A percentile compares a stretch with the other conserved stretches of the same genome.
Evolutionary conservation across 1,140 invertebrate species (phyloP).

Genomic region (Scaptomyza pallida): DNA sequence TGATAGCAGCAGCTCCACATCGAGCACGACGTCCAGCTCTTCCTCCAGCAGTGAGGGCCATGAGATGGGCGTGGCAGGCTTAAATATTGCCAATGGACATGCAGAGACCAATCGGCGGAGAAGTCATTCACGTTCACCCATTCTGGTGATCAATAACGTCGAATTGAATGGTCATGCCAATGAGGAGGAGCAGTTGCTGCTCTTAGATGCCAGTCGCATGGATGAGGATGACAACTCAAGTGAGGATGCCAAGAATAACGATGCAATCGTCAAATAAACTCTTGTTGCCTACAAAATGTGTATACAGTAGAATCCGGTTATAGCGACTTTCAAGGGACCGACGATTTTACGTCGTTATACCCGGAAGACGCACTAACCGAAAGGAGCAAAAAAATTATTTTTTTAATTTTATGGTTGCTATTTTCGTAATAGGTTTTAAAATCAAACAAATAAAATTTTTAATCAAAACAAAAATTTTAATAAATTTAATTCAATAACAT

Average conservation of each 20-base stretch:
- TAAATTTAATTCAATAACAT: too few species aligned
- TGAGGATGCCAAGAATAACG: constrained; percentile 43
- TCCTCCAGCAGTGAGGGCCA: constrained; percentile 62
- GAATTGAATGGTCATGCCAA: constrained; percentile 59
- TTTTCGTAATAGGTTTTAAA: too few species aligned
- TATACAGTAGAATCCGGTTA: too few species aligned
- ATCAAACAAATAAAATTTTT: too few species aligned
- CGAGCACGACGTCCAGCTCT: constrained; percentile 72
- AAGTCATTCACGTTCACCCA: constrained; percentile 59
- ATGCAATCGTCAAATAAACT: constrained; percentile 41
- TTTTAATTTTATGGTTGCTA: too few species aligned
- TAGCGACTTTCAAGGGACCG: too few species aligned
- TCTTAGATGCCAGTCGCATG: constrained; percentile 61
- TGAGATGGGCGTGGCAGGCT: constrained; percentile 65
- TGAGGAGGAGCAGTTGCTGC: constrained; percentile 56
- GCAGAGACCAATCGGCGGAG: constrained; percentile 50
- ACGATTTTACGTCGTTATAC: too few species aligned
- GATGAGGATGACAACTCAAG: constrained; percentile 70
- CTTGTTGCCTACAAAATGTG: constrained; percentile 11
- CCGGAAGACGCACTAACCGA: too few species aligned
- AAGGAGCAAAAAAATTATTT: too few species aligned
- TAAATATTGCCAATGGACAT: constrained; percentile 71
- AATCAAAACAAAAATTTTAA: too few species aligned
- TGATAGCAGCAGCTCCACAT: constrained; percentile 79
- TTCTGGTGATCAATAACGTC: constrained; percentile 24